These are phyloP conservation scores for Scaptodrosophila lebanonensis DNA, from an alignment of 1,140 invertebrate genomes.

Conservation along the genomic window DNA sequence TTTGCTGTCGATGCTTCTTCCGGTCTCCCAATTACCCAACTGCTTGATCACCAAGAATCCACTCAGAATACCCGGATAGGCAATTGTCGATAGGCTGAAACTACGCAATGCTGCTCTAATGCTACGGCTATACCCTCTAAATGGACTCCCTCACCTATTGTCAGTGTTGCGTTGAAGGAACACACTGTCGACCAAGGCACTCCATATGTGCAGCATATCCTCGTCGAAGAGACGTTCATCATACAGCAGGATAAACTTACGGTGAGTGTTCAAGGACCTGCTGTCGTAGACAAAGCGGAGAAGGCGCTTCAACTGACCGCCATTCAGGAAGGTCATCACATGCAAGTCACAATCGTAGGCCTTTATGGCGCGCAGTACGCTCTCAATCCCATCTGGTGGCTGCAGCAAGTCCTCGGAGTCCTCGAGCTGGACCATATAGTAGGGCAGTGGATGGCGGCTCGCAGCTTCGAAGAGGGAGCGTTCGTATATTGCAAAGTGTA, in stretches of 20 bases:
- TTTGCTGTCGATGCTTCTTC: conserved; percentile 23
- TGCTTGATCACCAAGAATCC: conserved; percentile 45
- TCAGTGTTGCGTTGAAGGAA: conserved; percentile 78
- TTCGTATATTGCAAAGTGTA: conserved; percentile 49
- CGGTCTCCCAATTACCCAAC: conserved; percentile 36
- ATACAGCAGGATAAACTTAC: conserved; percentile 83
- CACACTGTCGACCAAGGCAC: conserved; percentile 85
- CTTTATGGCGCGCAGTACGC: conserved; percentile 80
- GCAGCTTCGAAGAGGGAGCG: conserved; percentile 36
- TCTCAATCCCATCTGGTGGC: conserved; percentile 79
- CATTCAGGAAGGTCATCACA: conserved; percentile 85
- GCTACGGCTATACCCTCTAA: background rate
- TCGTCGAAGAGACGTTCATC: conserved; percentile 82
- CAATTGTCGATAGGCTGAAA: conserved; percentile 81
- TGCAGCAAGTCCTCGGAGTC: conserved; percentile 83
- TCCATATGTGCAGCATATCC: conserved; percentile 86
- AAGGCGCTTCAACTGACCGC: conserved; percentile 81
- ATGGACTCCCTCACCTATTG: conserved; percentile 28
- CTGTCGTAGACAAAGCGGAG: conserved; percentile 85
- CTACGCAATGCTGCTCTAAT: conserved; percentile 5
- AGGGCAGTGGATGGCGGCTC: conserved; percentile 11
- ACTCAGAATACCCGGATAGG: conserved; percentile 80
- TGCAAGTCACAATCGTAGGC: conserved; percentile 84
- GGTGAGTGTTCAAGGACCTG: conserved; percentile 83
- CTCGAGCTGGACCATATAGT: conserved; percentile 39